These are phyloP conservation scores for Sympetrum striolatum DNA, from an alignment of 2,888 invertebrate genomes.

Conservation along the genomic window DNA sequence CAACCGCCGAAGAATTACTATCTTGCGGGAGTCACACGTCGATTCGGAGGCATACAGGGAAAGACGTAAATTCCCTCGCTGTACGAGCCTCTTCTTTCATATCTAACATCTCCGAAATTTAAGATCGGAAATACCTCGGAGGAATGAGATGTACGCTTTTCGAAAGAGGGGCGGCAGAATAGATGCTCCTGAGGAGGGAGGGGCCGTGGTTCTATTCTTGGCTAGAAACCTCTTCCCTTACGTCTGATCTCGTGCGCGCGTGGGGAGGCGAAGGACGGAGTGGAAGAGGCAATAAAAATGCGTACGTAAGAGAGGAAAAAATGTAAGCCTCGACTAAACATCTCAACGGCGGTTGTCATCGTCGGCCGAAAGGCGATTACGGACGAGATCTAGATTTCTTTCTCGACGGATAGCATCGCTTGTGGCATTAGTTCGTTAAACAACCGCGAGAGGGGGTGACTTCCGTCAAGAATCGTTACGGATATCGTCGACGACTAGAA, in stretches of 20 bases:
- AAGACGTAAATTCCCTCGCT: no score
- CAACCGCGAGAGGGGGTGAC: neutral
- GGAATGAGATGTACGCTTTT: neutral
- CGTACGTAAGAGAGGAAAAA: neutral
- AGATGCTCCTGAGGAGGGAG: neutral
- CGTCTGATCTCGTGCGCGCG: slow-evolving; percentile 8
- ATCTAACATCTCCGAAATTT: no score
- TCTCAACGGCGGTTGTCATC: neutral
- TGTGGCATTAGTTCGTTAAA: neutral
- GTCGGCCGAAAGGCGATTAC: neutral
- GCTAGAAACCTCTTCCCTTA: neutral
- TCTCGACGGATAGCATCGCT: neutral
- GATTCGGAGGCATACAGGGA: no score
- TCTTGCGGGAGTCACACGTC: no score
- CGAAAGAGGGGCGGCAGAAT: neutral
- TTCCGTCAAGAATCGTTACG: neutral
- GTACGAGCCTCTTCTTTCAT: no score
- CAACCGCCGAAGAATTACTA: no score
- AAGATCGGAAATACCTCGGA: neutral
- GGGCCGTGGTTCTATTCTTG: slow-evolving; percentile 10
- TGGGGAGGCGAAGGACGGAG: neutral
- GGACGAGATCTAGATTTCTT: neutral
- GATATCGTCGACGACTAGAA: neutral
- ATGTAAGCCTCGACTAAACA: neutral
- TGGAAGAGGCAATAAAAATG: neutral